Evolutionary conservation across 2,797 vertebrate species (phyloP), one percentile per base, ranked within the genome.

Genomic region (Spinus olivaceus): DNA sequence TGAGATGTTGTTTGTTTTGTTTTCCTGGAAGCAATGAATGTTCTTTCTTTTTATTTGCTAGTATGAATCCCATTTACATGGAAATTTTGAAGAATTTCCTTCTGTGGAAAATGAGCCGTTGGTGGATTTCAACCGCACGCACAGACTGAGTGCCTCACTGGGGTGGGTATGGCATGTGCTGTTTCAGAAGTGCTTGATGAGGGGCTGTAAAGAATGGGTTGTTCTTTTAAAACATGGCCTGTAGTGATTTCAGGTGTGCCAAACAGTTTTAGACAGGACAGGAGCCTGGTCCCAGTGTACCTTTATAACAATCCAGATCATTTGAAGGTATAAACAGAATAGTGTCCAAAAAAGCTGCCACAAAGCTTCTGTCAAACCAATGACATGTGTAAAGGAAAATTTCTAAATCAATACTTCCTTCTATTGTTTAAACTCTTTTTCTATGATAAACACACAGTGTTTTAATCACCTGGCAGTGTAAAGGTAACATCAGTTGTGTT

Each of bases 71-170:
- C 97, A 97, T 60, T 97, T 98, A 81, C 96, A 95, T 39, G 98
- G 98, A 18, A 98, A 98, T 94, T 99, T 99, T 54, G 99, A 99
- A 96, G 99, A 99, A 73, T 99, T 99, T 92, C 98, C 99, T 13
- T 96, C 98, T 8, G 95, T 99, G 97, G 99, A 99, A 90, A 98
- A 96, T 0, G 99, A 99, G 64, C 98, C 98, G 0, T 97, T 98
- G 87, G 97, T 98, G 22, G 99, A 99, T 88, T 99, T 98, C 97
- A 99, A 97, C 79, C 98, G 98, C 12, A 99, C 99, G 98, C 99
- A 99, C 93, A 98, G 99, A 69, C 98, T 99, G 25, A 99, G 99
- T 51, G 99, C 99, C 67, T 99, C 99, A 67, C 98, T 99, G 73
- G 99, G 99, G 99, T 99, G 97, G 97, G 99, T 97, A 27, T 14